These are phyloP conservation scores for Jacana jacana DNA, from an alignment of 2,113 vertebrate genomes.

Conservation along the genomic window DNA sequence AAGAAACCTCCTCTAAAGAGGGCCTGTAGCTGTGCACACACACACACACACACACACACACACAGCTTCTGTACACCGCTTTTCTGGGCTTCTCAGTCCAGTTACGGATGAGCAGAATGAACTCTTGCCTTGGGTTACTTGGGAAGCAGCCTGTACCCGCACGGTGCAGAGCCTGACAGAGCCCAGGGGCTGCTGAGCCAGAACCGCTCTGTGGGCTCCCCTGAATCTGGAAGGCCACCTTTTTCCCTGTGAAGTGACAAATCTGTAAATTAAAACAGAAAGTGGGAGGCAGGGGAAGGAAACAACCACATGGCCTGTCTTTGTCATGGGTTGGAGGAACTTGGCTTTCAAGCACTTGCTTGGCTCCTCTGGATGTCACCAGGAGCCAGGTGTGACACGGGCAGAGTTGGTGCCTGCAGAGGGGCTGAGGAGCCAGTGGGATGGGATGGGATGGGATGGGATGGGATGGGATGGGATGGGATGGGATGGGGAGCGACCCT, in stretches of 20 bases:
- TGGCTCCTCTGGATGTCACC: background rate
- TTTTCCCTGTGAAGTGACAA: background rate
- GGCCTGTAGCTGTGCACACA: fast-evolving
- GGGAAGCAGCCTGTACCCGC: background rate
- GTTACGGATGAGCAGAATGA: background rate
- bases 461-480: background rate
- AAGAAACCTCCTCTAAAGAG: no score
- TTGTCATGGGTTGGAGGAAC: background rate
- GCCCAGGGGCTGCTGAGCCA: background rate
- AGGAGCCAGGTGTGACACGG: fast-evolving
- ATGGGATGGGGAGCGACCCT: fast-evolving
- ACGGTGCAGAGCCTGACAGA: fast-evolving
- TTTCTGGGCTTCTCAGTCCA: background rate
- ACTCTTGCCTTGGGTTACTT: background rate
- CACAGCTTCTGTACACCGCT: background rate
- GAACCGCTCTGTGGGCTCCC: background rate
- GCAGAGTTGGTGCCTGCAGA: background rate
- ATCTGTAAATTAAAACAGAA: background rate
- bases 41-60: fast-evolving
- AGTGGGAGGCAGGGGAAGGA: background rate
- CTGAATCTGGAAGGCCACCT: background rate
- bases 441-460: no score
- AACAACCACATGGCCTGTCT: background rate
- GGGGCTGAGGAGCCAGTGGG: no score
- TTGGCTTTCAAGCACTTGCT: background rate